phyloP scores from a whole-genome alignment of 2,888 invertebrate genomes.

The Ctena decussata region DNA sequence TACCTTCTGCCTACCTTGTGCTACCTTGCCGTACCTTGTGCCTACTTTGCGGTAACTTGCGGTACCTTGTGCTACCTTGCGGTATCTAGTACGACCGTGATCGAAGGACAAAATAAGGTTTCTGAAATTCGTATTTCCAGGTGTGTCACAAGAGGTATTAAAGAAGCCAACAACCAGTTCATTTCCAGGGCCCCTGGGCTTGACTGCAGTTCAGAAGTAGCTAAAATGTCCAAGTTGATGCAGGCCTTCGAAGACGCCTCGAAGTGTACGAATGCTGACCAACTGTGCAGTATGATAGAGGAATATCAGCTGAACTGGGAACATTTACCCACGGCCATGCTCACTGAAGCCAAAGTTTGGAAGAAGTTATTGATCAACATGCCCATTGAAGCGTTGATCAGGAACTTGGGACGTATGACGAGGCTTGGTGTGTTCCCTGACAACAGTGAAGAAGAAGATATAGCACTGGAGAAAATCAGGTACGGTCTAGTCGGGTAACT shows the following conservation, averaged over 20 bases:
- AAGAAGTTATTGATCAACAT: constrained; percentile 85
- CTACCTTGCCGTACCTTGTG: too few species aligned
- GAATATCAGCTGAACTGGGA: constrained; percentile 89
- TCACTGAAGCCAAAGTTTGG: constrained; percentile 90
- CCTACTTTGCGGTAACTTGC: too few species aligned
- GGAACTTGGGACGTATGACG: constrained; percentile 82
- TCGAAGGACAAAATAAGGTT: too few species aligned
- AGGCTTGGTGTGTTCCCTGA: constrained; percentile 50
- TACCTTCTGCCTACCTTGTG: too few species aligned
- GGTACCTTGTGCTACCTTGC: too few species aligned
- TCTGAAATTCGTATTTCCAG: too few species aligned
- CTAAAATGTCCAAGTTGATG: constrained; percentile 70
- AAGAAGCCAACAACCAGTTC: constrained; percentile 72
- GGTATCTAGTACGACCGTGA: too few species aligned
- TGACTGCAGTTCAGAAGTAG: neutral
- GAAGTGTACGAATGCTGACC: constrained; percentile 53
- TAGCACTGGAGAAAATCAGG: neutral
- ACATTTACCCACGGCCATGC: constrained; percentile 90
- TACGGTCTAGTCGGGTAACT: too few species aligned
- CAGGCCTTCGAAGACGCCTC: constrained; percentile 77
- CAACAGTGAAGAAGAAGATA: constrained; percentile 45
- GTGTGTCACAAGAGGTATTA: constrained; percentile 77
- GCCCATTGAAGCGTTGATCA: constrained; percentile 86
- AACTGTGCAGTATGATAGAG: constrained; percentile 73
- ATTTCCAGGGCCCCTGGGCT: neutral